Evolutionary conservation across 2,797 vertebrate genomes (phyloP), one percentile per base, ranked within the genome.

Genomic region (Cuniculus paca): DNA sequence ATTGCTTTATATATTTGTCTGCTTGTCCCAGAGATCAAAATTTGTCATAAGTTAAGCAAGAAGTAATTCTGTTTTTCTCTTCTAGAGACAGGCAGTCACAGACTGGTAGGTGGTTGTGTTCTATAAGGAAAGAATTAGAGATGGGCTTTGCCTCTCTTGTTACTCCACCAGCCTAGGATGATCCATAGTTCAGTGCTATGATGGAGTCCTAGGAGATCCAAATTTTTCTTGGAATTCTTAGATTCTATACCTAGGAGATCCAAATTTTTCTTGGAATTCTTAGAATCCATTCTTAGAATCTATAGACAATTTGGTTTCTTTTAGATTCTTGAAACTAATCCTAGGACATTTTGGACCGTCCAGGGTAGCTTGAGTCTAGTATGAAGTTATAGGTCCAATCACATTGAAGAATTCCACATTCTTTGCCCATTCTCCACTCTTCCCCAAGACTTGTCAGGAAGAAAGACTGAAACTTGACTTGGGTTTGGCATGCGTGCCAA

Each of bases 181-280:
- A 48, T 20, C 10, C 26, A 2, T 6, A 16, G 34, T 77, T 86
- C 28, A 17, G 12, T 75, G 58, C 45, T 34, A 36, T 0, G 14
- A 22, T 9, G 34, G 16, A 52, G 39, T 93, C 77, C 70, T 54
- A 42, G 87, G 28, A 42, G 52, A 31, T 56, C 52, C 36, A 61
- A 2, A 87, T 89, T 91, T 65, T 63, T 84, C 42, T 24, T 56
- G 48, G 58, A 87, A 90, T 84, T 61, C 90, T 91, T 85, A 74
- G 83, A 83, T 45, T 20, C 12, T 72, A 31, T 3, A 63, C 31
- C 31, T 54, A 42, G 87, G 28, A 42, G 52, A 31, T 56, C 52
- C 36, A 61, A 2, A 87, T 89, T 91, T 65, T 63, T 84, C 42
- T 24, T 56, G 48, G 58, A 87, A 90, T 84, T 61, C 90, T 91